A percentile compares a stretch with the other conserved stretches of the same genome.
phyloP scores from a whole-genome alignment of 64 coral and sea anemone genomes.

The Actinia equina region DNA sequence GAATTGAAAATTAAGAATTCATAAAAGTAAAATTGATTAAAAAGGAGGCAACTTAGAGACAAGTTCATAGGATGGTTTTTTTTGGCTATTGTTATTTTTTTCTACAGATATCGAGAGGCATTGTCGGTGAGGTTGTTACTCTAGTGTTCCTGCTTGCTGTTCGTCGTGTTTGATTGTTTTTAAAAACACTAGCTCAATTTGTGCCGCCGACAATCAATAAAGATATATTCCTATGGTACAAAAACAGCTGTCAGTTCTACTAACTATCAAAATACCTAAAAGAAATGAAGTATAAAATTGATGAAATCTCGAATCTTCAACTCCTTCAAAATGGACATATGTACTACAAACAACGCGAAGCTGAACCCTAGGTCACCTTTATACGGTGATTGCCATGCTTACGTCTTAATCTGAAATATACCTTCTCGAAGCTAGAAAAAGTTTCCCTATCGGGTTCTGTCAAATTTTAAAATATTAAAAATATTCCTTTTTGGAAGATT shows the following conservation, averaged over 20 bases:
- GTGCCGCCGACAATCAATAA: not conserved
- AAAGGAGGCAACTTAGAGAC: not conserved
- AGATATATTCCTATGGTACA: not conserved
- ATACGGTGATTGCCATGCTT: not conserved
- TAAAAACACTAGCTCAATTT: not conserved
- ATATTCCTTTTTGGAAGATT: not conserved
- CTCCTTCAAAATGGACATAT: not conserved
- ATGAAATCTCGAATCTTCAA: not conserved
- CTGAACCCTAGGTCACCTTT: not conserved
- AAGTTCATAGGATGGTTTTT: not conserved
- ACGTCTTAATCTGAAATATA: not conserved
- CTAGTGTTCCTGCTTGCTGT: not conserved
- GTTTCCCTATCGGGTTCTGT: not conserved
- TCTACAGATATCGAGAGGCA: not conserved
- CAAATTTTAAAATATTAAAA: not conserved
- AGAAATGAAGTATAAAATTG: not conserved
- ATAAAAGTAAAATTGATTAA: not conserved
- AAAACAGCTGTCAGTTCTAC: not conserved
- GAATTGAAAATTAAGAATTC: not conserved
- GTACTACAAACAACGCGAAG: not conserved
- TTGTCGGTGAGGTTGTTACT: not conserved
- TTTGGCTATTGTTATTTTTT: not conserved
- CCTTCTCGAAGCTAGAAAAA: not conserved
- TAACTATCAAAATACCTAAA: not conserved
- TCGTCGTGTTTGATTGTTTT: not conserved